Evolutionary conservation across 2,888 invertebrate species (phyloP).

Genomic region (Nemotelus nigrinus): DNA sequence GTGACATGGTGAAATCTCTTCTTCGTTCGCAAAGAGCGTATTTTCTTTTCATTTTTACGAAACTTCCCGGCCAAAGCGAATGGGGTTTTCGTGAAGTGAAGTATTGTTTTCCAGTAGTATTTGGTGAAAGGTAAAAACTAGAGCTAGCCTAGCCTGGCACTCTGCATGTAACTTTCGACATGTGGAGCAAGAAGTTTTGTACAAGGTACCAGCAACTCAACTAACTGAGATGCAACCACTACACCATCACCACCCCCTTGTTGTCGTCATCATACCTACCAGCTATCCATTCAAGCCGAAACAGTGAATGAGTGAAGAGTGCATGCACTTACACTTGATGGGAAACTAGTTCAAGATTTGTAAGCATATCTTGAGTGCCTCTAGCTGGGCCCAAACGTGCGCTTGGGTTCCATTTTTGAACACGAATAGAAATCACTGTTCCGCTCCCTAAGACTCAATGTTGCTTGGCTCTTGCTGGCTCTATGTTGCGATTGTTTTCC

Average conservation of each 20-base stretch:
- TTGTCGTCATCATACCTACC: background rate
- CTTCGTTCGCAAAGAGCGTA: background rate
- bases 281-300: too few species aligned
- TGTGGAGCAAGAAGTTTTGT: too few species aligned
- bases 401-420: constrained; percentile 14
- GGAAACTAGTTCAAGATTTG: constrained; percentile 44
- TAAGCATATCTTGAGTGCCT: constrained; percentile 32
- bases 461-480: constrained; percentile 14
- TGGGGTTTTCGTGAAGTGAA: constrained; percentile 31
- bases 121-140: background rate
- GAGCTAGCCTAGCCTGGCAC: too few species aligned
- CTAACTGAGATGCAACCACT: background rate
- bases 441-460: constrained; percentile 6
- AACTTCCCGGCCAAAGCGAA: constrained; percentile 26
- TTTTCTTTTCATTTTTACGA: constrained; percentile 36
- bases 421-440: constrained; percentile 34
- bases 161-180: too few species aligned
- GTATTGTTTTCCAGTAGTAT: constrained; percentile 22
- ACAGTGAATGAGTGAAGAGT: constrained; percentile 8
- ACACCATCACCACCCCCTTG: background rate
- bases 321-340: constrained; percentile 43
- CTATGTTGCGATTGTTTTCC: constrained; percentile 10
- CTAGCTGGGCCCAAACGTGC: background rate
- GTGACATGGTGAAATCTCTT: constrained; percentile 22
- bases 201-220: background rate